These are phyloP conservation scores for Drosophila ochracea DNA, from an alignment of 2,888 invertebrate species.

Conservation along the genomic window DNA sequence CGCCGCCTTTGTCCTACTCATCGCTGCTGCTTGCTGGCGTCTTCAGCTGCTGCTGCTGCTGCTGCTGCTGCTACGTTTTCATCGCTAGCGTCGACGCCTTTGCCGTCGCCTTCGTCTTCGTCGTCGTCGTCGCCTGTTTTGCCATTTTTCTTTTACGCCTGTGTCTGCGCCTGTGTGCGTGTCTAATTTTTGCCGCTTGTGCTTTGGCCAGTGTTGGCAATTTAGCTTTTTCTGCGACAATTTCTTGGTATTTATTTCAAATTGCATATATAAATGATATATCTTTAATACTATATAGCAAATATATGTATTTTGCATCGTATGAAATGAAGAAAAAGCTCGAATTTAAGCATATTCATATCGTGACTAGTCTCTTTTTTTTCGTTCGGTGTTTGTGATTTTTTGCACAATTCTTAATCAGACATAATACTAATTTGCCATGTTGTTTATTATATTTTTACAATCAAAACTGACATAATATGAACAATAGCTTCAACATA, in stretches of 20 bases:
- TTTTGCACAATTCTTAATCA: not conserved
- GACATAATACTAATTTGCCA: not conserved
- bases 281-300: not conserved
- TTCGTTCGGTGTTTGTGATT: not conserved
- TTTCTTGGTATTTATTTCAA: not conserved
- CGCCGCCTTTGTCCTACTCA: conserved; percentile 58
- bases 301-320: not conserved
- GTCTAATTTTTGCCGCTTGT: conserved; percentile 61
- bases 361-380: not conserved
- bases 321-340: not conserved
- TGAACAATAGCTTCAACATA: not conserved
- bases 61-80: conserved; percentile 25
- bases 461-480: not conserved
- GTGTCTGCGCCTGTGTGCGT: conserved; percentile 22
- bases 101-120: not conserved
- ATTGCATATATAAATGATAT: not conserved
- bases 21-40: conserved; percentile 33
- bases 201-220: conserved; percentile 50
- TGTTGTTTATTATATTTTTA: not conserved
- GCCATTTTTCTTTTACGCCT: conserved; percentile 64
- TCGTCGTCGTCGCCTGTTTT: conserved; percentile 46
- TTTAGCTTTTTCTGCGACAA: not conserved
- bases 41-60: conserved; percentile 41
- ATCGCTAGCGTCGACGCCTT: conserved; percentile 27
- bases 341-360: not conserved